Evolutionary conservation across 2,113 vertebrate species (phyloP), one percentile per base, ranked within the genome.

Genomic region (Mobula hypostoma): DNA sequence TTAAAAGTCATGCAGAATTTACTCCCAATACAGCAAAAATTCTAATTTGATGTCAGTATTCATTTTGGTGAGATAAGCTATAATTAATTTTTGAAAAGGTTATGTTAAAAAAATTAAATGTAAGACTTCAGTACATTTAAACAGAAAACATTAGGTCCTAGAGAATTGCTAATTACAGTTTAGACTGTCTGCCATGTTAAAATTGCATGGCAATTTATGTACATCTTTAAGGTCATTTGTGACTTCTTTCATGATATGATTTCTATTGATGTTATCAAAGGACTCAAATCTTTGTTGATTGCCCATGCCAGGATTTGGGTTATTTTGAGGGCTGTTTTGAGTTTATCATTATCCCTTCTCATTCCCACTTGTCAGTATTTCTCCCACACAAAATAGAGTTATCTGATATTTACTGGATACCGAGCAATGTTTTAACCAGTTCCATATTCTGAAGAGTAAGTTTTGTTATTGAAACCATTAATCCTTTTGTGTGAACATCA

Each of bases 391-490:
- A 48, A 58, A 85, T 27, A 66, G 21, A 21, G 24, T 56, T 29
- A 27, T 87, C 9, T 87, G 56, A 61, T 29, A 87, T 87, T 61
- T 87, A 87, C 83, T 27, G 11, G 58, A 87, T 21, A 61, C 56
- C 11, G 48, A 87, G n/a, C 85, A 32, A 66, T 32, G 66, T 90
- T 90, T 66, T 32, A 90, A 90, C 32, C 85, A 90, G 15, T n/a
- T 90, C 61, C 61, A 32, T 63, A 90, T 90, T 90, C 61, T 90
- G 61, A 66, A 90, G 61, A n/a, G 29, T 90, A 32, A 32, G 85
- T 32, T 32, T 29, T 90, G 61, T 17, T 90, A 87, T 87, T 56
- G 58, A 87, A 87, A 87, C 58, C 24, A 88, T 88, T 87, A 19
- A 32, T 90, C 63, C 61, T 90, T 66, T 36, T 90, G 61, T 32